Percentiles rank a stretch among this genome's conserved stretches.
phyloP scores from a whole-genome alignment of 1,140 invertebrate genomes.

The Schlechtendalia chinensis region DNA sequence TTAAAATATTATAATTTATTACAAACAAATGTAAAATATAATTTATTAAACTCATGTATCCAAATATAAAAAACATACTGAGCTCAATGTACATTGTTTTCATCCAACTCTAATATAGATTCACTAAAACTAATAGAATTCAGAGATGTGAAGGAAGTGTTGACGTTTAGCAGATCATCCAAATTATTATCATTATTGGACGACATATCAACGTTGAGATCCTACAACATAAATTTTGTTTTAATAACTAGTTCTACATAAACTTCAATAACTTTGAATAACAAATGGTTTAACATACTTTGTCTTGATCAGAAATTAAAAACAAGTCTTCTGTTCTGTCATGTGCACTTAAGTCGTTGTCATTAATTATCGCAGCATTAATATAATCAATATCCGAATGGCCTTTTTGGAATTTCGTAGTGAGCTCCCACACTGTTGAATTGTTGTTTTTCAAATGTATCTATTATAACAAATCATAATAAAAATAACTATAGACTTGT shows the following conservation, averaged over 20 bases:
- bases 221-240: conserved; percentile 25
- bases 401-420: conserved; percentile 38
- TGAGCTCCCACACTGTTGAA: conserved; percentile 35
- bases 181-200: conserved; percentile 32
- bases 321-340: conserved; percentile 33
- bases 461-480: background rate
- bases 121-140: conserved; percentile 42
- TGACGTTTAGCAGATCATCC: conserved; percentile 37
- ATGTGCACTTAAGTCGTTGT: background rate
- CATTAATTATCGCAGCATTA: conserved; percentile 16
- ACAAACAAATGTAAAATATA: too few relatives aligned
- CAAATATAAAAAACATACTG: too few relatives aligned
- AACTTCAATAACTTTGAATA: background rate
- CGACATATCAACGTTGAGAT: conserved; percentile 9
- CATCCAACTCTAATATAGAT: conserved; percentile 37
- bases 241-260: background rate
- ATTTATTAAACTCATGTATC: too few relatives aligned
- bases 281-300: conserved; percentile 5
- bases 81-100: background rate
- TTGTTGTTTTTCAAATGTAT: conserved; percentile 34
- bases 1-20: too few relatives aligned
- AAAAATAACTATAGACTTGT: too few relatives aligned
- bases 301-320: conserved; percentile 24
- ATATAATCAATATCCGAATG: conserved; percentile 39
- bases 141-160: conserved; percentile 27